Base-by-base conservation (phyloP, 1,140 invertebrate species). In the Macrobrachium rosenbergii region DNA sequence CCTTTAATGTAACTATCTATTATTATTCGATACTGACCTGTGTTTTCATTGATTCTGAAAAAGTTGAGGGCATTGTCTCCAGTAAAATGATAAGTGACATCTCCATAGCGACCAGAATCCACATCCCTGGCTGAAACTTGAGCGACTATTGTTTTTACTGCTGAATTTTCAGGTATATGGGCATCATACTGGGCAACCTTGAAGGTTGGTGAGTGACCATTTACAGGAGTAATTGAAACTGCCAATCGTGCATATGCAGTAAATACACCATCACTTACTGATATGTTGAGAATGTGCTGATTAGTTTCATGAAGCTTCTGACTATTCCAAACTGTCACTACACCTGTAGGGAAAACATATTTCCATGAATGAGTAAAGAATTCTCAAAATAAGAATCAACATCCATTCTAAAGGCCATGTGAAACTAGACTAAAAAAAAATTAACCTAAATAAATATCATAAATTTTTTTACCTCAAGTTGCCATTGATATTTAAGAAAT, bases 81-180 rank as follows among this genome's bases (percentile, higher is more conserved):
- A 6, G 94, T 94, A 89, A 98, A 95, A 23, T 94, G 94, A 91
- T 98, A 99, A 0, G 95, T 95, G 10, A 99, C 94, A 87, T 95
- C 94, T n/a, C 97, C 97, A 92, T 98, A 98, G 64, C 96, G 95
- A 37, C 95, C 95, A 0, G 94, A 94, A 92, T 99, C 98, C 45
- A 93, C 93, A 92, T 99, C 98, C 16, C 91, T 94, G 0, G 98
- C 98, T 0, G 92, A 90, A 0, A 98, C 94, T 72, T 93, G 94
- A 2, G 97, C 97, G 52, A 98, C 95, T 28, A 94, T 90, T 0
- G 95, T 94, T 8, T 96, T 97, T 28, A 95, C 93, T 1, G 95
- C 94, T 82, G 95, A 92, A 92, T 99, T 99, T 92, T 99, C 98
- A 90, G 95, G 94, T 5, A 99, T 94, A 69, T 93, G 92, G 90